Base-by-base conservation (phyloP, 2,888 invertebrate genomes). In the Limnephilus rhombicus region DNA sequence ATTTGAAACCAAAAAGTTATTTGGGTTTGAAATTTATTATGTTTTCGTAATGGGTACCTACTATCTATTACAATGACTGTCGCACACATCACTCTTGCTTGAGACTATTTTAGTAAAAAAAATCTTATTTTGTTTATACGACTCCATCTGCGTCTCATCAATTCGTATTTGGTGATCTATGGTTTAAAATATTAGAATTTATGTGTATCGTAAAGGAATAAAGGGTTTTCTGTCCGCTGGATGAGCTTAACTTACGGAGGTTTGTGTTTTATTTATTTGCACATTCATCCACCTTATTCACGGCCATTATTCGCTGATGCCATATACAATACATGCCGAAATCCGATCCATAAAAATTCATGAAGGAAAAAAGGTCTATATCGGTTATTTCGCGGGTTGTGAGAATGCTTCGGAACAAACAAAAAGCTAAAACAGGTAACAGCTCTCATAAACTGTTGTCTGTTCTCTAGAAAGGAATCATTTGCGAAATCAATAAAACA, bases 181-280 rank as follows among this genome's bases (percentile, higher is more conserved):
- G 68, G 68, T 68, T 68, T n/a, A n/a, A 68, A 68, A 68, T 68
- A 68, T 68, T 68, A n/a, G 68, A 68, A 68, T 68, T 68, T 68
- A 68, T 68, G 24, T 68, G 68, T 68, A 68, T 68, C 68, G 68
- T 68, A 68, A 68, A 68, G 24, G 11, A 68, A 68, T n/a, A 68
- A 68, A 68, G 68, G 68, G 68, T 68, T 9, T n/a, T n/a, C 68
- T 9, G 68, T 68, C 68, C 68, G 68, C 2, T 68, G 68, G 24
- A 68, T 24, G 68, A n/a, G 24, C 68, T 68, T 68, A 68, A 68
- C 68, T 68, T 68, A 68, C 24, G 68, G 68, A 68, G 68, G 68
- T n/a, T 53, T 68, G 24, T 9, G 24, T 68, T 68, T 68, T 68
- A n/a, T 68, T 68, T 68, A 68, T 68, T 68, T 5, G 24, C 68